Percentiles rank a stretch among this genome's conserved stretches.
phyloP scores from a whole-genome alignment of 1,140 invertebrate species.

The Nautilus pompilius region DNA sequence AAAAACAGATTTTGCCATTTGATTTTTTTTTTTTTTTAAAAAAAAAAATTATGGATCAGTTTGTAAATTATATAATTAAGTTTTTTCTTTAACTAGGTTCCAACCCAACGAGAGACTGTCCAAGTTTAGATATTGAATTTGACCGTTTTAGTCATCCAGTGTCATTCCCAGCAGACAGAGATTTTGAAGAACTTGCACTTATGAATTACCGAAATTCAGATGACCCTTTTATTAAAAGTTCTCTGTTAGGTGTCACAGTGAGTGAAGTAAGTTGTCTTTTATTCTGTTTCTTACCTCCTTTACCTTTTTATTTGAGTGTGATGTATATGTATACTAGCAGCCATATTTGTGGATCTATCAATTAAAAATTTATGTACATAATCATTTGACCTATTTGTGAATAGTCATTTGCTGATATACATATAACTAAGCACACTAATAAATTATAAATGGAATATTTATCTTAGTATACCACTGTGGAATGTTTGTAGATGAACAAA shows the following conservation, averaged over 20 bases:
- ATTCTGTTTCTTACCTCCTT: not conserved
- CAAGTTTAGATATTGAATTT: conserved; percentile 79
- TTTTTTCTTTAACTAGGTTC: conserved; percentile 59
- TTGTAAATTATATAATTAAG: not conserved
- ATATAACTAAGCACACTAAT: no score
- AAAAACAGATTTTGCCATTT: no score
- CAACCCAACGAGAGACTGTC: conserved; percentile 79
- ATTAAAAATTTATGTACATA: no score
- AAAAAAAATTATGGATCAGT: not conserved
- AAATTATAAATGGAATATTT: no score
- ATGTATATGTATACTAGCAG: no score
- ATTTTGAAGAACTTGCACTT: conserved; percentile 55
- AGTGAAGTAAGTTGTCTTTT: not conserved
- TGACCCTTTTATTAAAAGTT: not conserved
- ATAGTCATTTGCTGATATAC: no score
- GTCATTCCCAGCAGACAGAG: conserved; percentile 54
- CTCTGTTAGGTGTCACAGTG: not conserved
- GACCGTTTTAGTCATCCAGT: conserved; percentile 55
- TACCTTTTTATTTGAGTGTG: no score
- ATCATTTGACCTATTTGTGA: no score
- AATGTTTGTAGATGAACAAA: no score
- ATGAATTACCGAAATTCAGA: no score
- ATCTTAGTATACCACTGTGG: no score
- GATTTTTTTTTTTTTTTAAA: not conserved
- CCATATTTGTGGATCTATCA: no score